A percentile compares a stretch with the other conserved stretches of the same genome.
phyloP scores from a whole-genome alignment of 2,797 vertebrate species.

The Lacerta agilis region DNA sequence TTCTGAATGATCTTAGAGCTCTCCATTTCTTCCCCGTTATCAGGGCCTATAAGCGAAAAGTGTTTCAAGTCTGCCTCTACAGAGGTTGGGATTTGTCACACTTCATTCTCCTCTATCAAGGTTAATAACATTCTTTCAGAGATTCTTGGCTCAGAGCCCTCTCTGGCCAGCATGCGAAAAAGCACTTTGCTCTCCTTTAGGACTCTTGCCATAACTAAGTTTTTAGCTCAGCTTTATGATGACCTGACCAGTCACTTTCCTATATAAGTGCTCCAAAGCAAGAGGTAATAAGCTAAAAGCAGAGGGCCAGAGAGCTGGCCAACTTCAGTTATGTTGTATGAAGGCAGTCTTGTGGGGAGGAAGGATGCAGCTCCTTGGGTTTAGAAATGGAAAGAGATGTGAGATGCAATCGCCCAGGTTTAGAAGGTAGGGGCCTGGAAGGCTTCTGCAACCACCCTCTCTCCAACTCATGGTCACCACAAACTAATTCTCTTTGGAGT shows the following conservation, averaged over 20 bases:
- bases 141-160: constrained; percentile 2
- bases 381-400: background rate
- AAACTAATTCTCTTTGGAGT: background rate
- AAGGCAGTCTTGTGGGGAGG: background rate
- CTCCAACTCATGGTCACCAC: background rate
- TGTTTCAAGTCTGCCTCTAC: background rate
- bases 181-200: constrained; percentile 25
- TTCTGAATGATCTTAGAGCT: background rate
- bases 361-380: too few relatives aligned
- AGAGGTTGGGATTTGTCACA: constrained; percentile 18
- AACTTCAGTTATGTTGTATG: background rate
- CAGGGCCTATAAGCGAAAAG: background rate
- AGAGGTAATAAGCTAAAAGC: constrained; percentile 1
- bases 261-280: background rate
- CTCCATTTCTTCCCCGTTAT: background rate
- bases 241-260: background rate
- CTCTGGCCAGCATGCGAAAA: constrained; percentile 13
- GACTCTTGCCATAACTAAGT: constrained; percentile 1
- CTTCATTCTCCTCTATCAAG: constrained; percentile 23
- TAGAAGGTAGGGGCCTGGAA: background rate
- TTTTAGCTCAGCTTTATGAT: constrained; percentile 5
- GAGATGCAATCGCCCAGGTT: background rate
- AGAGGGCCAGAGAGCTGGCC: background rate
- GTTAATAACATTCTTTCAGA: constrained; percentile 27
- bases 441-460: background rate